Conservation (phyloP, 2,888 invertebrate genomes). For the Plebejus argus region DNA sequence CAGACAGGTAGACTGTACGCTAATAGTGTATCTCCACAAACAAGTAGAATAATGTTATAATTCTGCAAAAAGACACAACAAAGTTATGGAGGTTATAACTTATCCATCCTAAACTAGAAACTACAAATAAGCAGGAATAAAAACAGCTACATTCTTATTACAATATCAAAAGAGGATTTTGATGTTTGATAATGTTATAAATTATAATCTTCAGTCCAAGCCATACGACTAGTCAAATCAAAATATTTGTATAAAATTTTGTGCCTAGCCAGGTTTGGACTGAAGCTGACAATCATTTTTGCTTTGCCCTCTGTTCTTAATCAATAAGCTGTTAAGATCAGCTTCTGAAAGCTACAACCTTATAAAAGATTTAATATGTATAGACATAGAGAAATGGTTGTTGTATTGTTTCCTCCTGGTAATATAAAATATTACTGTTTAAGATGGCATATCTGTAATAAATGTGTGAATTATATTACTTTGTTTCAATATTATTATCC, state of each 20-base stretch:
- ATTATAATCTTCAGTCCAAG: too few species aligned
- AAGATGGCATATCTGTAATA: slow-evolving; percentile 78
- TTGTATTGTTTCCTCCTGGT: slow-evolving; percentile 68
- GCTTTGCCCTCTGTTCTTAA: not conserved
- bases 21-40: not conserved
- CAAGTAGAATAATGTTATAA: not conserved
- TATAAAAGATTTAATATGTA: slow-evolving; percentile 34
- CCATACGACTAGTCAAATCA: too few species aligned
- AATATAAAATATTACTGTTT: slow-evolving; percentile 74
- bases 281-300: too few species aligned
- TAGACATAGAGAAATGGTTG: slow-evolving; percentile 53
- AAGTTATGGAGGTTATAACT: not conserved
- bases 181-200: too few species aligned
- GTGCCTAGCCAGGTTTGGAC: too few species aligned
- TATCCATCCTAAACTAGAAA: not conserved
- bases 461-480: slow-evolving; percentile 75
- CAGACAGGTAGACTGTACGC: not conserved
- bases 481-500: slow-evolving; percentile 41
- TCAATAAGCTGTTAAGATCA: too few species aligned
- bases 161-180: too few species aligned
- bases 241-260: too few species aligned
- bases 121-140: not conserved
- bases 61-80: not conserved
- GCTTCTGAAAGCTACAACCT: not conserved
- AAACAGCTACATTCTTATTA: not conserved